These are phyloP conservation scores for Scaptomyza reducta DNA, from an alignment of 2,888 invertebrate species.

Conservation along the genomic window DNA sequence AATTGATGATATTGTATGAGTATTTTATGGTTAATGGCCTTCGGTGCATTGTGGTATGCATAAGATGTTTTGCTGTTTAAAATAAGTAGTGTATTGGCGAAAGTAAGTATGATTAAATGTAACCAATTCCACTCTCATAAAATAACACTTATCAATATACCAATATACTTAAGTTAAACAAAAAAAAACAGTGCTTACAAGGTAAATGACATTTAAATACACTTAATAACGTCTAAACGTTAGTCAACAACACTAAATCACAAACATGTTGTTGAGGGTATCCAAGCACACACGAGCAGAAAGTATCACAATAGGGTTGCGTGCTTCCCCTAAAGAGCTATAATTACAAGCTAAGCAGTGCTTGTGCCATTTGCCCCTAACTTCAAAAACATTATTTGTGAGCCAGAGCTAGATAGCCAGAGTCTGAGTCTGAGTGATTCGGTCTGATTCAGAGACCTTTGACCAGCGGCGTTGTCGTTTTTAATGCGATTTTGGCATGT, in stretches of 20 bases:
- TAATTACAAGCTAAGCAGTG: conserved; percentile 44
- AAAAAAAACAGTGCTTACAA: background rate
- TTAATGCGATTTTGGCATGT: conserved; percentile 69
- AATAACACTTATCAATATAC: too few relatives aligned
- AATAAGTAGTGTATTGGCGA: too few relatives aligned
- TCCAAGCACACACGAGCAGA: background rate
- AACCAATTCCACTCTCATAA: too few relatives aligned
- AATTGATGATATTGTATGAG: too few relatives aligned
- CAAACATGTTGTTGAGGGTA: conserved; percentile 9
- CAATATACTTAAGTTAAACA: too few relatives aligned
- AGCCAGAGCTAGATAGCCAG: background rate
- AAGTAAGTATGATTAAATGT: too few relatives aligned
- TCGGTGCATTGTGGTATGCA: too few relatives aligned
- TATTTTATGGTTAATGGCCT: too few relatives aligned
- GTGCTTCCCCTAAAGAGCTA: conserved; percentile 25
- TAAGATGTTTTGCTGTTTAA: too few relatives aligned
- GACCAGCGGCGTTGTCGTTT: conserved; percentile 41
- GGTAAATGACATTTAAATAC: background rate
- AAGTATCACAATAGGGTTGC: conserved; percentile 20
- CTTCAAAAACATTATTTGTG: too few relatives aligned
- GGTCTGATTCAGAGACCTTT: conserved; percentile 40
- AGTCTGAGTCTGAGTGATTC: conserved; percentile 35
- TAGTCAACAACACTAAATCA: conserved; percentile 2
- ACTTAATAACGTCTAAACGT: background rate
- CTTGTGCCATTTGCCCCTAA: conserved; percentile 19